Percentiles rank a stretch among this genome's conserved stretches.
These are phyloP conservation scores for Protomyctophum bolini DNA, from an alignment of 2,113 vertebrate genomes.

Conservation along the genomic window DNA sequence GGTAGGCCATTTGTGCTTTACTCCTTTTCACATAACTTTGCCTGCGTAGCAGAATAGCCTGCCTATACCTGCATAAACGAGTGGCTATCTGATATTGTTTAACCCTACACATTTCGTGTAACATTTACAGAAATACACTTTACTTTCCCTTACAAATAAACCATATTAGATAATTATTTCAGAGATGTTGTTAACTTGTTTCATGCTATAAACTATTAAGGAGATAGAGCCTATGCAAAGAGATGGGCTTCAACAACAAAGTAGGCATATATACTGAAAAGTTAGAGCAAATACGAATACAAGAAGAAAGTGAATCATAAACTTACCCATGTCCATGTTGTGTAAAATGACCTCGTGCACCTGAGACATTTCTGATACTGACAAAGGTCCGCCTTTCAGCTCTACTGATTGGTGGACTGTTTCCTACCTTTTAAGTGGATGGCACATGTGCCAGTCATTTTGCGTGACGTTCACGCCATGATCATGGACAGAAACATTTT, in stretches of 20 bases:
- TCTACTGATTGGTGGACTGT: slow-evolving; percentile 36
- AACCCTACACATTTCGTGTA: too few relatives aligned
- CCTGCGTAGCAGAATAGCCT: background rate
- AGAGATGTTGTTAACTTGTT: too few relatives aligned
- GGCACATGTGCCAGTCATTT: slow-evolving; percentile 10
- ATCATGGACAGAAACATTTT: too few relatives aligned
- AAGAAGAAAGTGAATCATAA: background rate
- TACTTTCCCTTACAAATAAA: too few relatives aligned
- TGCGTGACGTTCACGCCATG: too few relatives aligned
- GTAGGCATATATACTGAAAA: too few relatives aligned
- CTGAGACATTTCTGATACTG: slow-evolving; percentile 1
- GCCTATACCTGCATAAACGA: too few relatives aligned
- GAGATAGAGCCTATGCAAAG: too few relatives aligned
- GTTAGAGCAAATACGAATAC: background rate
- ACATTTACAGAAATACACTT: background rate
- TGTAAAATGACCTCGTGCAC: slow-evolving; percentile 18
- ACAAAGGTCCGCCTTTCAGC: slow-evolving; percentile 8
- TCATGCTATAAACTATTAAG: too few relatives aligned
- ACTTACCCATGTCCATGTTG: slow-evolving; percentile 31
- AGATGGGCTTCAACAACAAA: too few relatives aligned
- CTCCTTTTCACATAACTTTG: background rate
- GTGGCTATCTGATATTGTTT: too few relatives aligned
- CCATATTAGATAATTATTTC: too few relatives aligned
- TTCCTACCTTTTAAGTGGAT: slow-evolving; percentile 29
- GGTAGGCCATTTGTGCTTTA: background rate